Base-by-base conservation (phyloP, 2,888 invertebrate genomes). In the Chrysomela aeneicollis region DNA sequence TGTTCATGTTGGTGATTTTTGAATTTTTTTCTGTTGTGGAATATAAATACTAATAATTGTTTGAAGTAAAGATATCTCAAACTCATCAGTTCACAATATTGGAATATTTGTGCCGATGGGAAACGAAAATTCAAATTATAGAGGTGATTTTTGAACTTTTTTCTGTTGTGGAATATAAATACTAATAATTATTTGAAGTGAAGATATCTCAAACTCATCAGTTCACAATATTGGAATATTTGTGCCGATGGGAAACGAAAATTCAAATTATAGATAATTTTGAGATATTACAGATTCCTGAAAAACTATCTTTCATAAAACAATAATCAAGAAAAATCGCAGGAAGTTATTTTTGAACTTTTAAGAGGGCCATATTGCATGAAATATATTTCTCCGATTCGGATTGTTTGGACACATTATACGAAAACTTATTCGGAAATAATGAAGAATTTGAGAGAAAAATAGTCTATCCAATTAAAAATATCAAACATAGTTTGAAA, bases 11-110 rank as follows among this genome's bases (percentile, higher is more conserved):
- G 42, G 8, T 17, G 42, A 42, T 42, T 42, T 42, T 42, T 17
- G 42, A 42, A 42, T 10, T 42, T 42, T 5, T 42, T 42, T 17
- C n/a, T 15, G 12, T 42, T 42, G 4, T 42, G 42, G n/a, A n/a
- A 42, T 17, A 42, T 42, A 42, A 42, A 42, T 42, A 42, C 8
- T 42, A 42, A 42, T 42, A 42, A 42, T 42, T 42, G 17, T 10
- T 42, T 42, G 12, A 42, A 42, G 17, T 42, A 42, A 2, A 42
- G 42, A 42, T 42, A 17, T 42, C 42, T 42, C 17, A 17, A 15
- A 42, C 42, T 42, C 42, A 42, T 42, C n/a, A 42, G 17, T 3
- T 42, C 42, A 42, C 42, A 42, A 42, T 42, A 42, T 42, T n/a
- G n/a, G 17, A 15, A 42, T 42, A n/a, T 15, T 15, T 42, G 17